phyloP scores from a whole-genome alignment of 2,113 vertebrate genomes.

The Albula goreensis region DNA sequence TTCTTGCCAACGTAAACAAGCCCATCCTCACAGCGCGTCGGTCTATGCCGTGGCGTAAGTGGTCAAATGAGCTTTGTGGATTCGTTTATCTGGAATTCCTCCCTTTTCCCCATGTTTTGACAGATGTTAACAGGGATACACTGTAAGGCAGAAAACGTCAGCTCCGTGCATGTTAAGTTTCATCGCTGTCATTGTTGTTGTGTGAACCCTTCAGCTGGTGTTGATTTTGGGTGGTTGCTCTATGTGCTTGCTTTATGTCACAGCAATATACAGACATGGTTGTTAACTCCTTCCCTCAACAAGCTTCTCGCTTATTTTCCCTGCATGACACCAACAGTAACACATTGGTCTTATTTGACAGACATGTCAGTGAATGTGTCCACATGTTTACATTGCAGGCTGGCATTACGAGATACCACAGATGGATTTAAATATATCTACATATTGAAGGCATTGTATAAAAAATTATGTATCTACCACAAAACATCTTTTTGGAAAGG shows the following conservation, averaged over 20 bases:
- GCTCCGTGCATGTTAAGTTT: background rate
- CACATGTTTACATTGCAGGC: conserved; percentile 6
- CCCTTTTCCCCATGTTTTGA: background rate
- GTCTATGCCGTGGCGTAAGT: background rate
- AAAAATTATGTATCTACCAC: too few species aligned
- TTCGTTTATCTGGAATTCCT: background rate
- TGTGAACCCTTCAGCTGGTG: background rate
- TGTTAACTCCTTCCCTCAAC: background rate
- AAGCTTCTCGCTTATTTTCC: background rate
- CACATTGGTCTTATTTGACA: conserved; percentile 6
- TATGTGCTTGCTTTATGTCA: background rate
- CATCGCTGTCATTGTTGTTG: background rate
- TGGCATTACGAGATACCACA: conserved; percentile 10
- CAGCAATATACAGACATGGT: background rate
- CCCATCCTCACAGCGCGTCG: background rate
- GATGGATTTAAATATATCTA: conserved; percentile 6
- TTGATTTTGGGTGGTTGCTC: background rate
- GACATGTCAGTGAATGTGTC: background rate
- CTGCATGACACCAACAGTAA: conserved; percentile 4
- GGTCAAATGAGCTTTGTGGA: background rate
- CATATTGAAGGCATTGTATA: background rate
- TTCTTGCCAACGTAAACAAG: too few species aligned
- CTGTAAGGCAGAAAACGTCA: background rate
- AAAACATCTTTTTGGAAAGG: too few species aligned
- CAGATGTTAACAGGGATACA: background rate